Evolutionary conservation across 2,113 vertebrate genomes (phyloP), one percentile per base, ranked within the genome.

Genomic region (Chionomys nivalis): DNA sequence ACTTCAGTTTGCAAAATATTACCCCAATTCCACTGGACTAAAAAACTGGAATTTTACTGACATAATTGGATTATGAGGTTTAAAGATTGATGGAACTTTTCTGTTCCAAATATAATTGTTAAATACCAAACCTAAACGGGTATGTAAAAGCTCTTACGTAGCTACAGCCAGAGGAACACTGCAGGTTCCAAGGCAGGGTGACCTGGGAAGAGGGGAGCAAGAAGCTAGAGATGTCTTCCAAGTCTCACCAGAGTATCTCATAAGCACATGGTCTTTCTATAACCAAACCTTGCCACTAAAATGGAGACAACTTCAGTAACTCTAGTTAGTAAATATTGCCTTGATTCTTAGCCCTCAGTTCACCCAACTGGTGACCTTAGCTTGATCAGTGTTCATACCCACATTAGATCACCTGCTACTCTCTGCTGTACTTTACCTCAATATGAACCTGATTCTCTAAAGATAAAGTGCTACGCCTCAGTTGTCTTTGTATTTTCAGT

Each of bases 21-120:
- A 95, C 93, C 95, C 98, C 94, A 96, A 97, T 97, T 98, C 96
- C 98, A 98, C 61, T 96, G 98, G 97, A 98, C 97, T 91, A 98
- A 97, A 98, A 97, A 98, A 98, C 87, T 88, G 96, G 97, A 97
- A 94, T 97, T 97, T 97, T 92, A 95, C 94, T 97, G 98, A 97
- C 95, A 97, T 98, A 98, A 97, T 98, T 98, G 92, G 93, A 97
- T 98, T 97, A 98, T 98, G 98, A 97, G 89, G 96, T 98, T 97
- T 98, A 94, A 98, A 97, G 98, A 95, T 91, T 97, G 96, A 98
- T 97, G 96, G 98, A 98, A 98, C 95, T 96, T 91, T 98, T 94
- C 85, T 97, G 95, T 97, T 97, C 98, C 97, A 98, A 87, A 90
- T 98, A 97, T 47, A 82, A 97, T 93, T 81, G 94, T 88, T 97